phyloP scores from a whole-genome alignment of 37 sponge, comb jelly and placozoan species.

The Chondrosia reniformis region DNA sequence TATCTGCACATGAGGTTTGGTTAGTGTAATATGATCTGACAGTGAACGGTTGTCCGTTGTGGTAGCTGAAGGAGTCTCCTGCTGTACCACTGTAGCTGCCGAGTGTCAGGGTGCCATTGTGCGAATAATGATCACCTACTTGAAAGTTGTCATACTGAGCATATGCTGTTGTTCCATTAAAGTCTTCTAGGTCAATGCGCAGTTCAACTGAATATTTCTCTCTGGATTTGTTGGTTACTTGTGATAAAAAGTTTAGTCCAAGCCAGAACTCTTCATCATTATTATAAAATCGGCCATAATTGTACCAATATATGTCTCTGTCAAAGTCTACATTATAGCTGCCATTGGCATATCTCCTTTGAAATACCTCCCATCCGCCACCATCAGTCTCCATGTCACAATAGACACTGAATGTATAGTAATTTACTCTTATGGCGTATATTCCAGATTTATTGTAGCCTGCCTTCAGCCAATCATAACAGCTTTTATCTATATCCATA shows the following conservation, averaged over 20 bases:
- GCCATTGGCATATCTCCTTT: constrained; percentile 11
- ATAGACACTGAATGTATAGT: not conserved
- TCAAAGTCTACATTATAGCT: constrained; percentile 4
- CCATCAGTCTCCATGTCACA: constrained; percentile 25
- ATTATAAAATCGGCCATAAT: constrained; percentile 1
- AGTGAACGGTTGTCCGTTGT: not conserved
- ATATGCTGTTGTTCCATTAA: not conserved
- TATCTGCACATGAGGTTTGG: not conserved
- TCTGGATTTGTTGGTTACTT: constrained; percentile 1
- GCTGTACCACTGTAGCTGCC: not conserved
- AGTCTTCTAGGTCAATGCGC: not conserved
- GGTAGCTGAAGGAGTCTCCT: not conserved
- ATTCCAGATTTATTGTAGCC: constrained; percentile 4
- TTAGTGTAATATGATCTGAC: not conserved
- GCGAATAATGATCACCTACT: not conserved
- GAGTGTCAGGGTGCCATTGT: not conserved
- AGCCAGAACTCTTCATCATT: constrained; percentile 24
- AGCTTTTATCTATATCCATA: no score
- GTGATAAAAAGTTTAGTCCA: not conserved
- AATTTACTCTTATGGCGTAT: constrained; percentile 12
- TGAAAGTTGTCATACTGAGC: not conserved
- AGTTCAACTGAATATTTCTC: not conserved
- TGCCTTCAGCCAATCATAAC: no score
- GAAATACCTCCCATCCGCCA: constrained; percentile 26
- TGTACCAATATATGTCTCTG: not conserved